Conservation (phyloP, 2,113 vertebrate species). For the Barbus barbus region DNA sequence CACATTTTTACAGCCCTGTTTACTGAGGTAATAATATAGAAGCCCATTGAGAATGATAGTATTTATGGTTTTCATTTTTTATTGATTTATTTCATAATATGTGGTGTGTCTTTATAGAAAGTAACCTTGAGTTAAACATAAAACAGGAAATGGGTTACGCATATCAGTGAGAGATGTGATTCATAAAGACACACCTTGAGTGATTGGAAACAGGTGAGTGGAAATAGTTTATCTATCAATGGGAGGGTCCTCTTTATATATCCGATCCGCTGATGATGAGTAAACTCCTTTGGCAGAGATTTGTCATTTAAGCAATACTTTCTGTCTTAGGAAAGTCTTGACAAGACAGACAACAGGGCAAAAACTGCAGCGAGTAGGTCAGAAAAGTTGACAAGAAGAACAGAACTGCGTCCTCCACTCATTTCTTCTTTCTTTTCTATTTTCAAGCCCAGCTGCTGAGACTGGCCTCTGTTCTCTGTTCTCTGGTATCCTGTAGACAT, state of each 20-base stretch:
- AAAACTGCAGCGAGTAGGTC: not conserved
- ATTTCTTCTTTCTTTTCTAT: slow-evolving; percentile 18
- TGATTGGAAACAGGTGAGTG: not conserved
- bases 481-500: slow-evolving; percentile 4
- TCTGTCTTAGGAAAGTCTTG: not conserved
- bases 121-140: not conserved
- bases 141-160: not conserved
- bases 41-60: not conserved
- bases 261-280: not conserved
- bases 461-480: slow-evolving; percentile 19
- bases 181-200: slow-evolving; percentile 49
- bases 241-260: not conserved
- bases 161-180: slow-evolving; percentile 5
- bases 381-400: not conserved
- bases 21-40: not conserved
- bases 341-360: not conserved
- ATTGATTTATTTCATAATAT: not conserved
- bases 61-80: not conserved
- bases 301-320: slow-evolving; percentile 5
- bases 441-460: not conserved
- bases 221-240: slow-evolving; percentile 26
- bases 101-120: not conserved
- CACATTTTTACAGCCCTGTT: not conserved
- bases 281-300: not conserved
- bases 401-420: not conserved